These are phyloP conservation scores for Holothuria glaberrima DNA, from an alignment of 35 echinoderm and acorn worm genomes.

Conservation along the genomic window DNA sequence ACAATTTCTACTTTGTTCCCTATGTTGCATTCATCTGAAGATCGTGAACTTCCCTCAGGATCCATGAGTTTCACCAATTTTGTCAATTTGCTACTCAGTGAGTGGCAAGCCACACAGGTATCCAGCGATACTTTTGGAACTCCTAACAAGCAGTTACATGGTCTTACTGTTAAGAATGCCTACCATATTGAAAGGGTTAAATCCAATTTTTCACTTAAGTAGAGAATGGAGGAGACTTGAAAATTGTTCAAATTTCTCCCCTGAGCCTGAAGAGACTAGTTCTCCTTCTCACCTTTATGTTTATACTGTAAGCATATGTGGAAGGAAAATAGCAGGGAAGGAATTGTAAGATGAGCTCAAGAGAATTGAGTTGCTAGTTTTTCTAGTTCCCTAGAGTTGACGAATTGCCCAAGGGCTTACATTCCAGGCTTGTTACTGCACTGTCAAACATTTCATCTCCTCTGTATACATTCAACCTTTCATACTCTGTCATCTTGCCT, in stretches of 20 bases:
- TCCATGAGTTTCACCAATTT: constrained; percentile 45
- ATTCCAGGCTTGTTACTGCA: constrained; percentile 55
- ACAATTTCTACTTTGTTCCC: constrained; percentile 47
- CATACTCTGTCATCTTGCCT: constrained; percentile 27
- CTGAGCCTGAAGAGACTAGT: constrained; percentile 17
- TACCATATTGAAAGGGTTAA: neutral
- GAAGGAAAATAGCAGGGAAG: neutral
- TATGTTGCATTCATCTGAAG: constrained; percentile 40
- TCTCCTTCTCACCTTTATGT: constrained; percentile 33
- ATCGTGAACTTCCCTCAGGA: constrained; percentile 47
- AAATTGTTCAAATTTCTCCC: constrained; percentile 64
- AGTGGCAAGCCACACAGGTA: constrained; percentile 57
- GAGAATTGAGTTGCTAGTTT: constrained; percentile 49
- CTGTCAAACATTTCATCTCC: constrained; percentile 53
- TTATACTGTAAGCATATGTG: constrained; percentile 14
- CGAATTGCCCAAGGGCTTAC: constrained; percentile 46
- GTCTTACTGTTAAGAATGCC: neutral
- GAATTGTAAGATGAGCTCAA: constrained; percentile 40
- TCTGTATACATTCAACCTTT: constrained; percentile 45
- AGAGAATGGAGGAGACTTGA: neutral
- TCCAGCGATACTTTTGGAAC: neutral
- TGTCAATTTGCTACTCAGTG: constrained; percentile 47
- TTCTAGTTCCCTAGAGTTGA: constrained; percentile 49
- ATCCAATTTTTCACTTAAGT: constrained; percentile 54
- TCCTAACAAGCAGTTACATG: neutral